Evolutionary conservation across 2,113 vertebrate species (phyloP), one percentile per base, ranked within the genome.

Genomic region (Urocolius indicus): DNA sequence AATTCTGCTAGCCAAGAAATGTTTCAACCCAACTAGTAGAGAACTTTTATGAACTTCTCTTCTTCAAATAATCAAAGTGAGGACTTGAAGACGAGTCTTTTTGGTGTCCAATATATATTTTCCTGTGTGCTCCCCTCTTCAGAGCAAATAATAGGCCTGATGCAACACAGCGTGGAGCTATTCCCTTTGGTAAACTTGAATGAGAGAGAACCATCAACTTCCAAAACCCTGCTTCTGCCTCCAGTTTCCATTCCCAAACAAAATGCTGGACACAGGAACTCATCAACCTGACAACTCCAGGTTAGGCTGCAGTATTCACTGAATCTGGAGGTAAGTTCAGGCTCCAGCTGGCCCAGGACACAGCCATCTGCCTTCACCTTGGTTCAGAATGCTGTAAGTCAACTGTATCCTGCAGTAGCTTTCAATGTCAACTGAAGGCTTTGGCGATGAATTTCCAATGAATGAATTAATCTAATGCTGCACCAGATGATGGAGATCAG

Each of bases 321-420:
- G 57, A 80, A 27, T 59, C 48, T 93, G 68, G 88, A 88, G 51
- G 59, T 52, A 74, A 52, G 24, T 30, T 26, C 17, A 72, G 52
- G 58, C 10, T 94, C 92, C 87, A 95, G 75, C 48, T 94, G 90
- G 90, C 80, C 6, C 68, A 84, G 65, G 52, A 24, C 13, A 22
- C 43, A 78, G 30, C 93, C 92, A 86, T 36, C 88, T 96, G 93
- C 82, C 88, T 61, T 84, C 72, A 65, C 68, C 52, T 89, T 92
- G 77, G 23, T 55, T 59, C 72, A 36, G 11, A 32, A 45, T 2
- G 3, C 41, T 83, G 11, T 15, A 85, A 71, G 61, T 75, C 84
- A 91, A 19, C 32, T 23, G 54, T 30, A 57, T 52, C 34, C 85
- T 80, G 45, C 65, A 91, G 59, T 8, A 66, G 34, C 34, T 90